Evolutionary conservation across 2,113 vertebrate genomes (phyloP), one percentile per base, ranked within the genome.

Genomic region (Limanda limanda): DNA sequence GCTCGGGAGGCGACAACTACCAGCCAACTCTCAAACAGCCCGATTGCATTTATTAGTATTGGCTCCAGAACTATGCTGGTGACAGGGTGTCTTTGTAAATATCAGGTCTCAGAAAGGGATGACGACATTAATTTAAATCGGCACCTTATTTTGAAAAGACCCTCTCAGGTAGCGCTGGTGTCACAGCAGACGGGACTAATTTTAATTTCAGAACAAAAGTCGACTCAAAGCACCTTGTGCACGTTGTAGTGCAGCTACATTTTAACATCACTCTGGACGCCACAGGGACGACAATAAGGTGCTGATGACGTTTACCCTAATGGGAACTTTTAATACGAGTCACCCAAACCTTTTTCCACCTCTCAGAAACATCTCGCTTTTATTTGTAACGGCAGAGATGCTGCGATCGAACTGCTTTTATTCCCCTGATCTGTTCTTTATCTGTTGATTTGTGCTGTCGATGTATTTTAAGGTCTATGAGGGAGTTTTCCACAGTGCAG

Each of bases 211-310:
- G 45, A 64, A 47, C 37, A 71, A 56, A 58, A 65, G 10, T 31
- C 31, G 54, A 82, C 31, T 68, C 40, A 3, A 71, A 31, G 66
- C 72, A 76, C 74, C 67, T 70, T 23, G 13, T 83, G 76, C 66
- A 77, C 78, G 62, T 68, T 84, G 67, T 88, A 84, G 81, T 75
- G 84, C 84, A 88, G 92, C 91, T 90, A 84, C 67, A 35, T 89
- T 91, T 90, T 86, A 90, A 85, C 27, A 42, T 78, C 68, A 58
- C 73, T 83, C 63, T 80, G 31, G 51, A 79, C 40, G 68, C 24
- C 45, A 74, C 71, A 79, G 76, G 78, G n/a, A n/a, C 24, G 69
- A 42, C 48, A 81, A 10, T 37, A 37, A 42, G 88, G 72, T 91
- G 77, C 82, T 86, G 86, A 79, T 86, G 57, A 83, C 69, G 13